Evolutionary conservation across 2,113 vertebrate species (phyloP).

Genomic region (Callocephalon fimbriatum): DNA sequence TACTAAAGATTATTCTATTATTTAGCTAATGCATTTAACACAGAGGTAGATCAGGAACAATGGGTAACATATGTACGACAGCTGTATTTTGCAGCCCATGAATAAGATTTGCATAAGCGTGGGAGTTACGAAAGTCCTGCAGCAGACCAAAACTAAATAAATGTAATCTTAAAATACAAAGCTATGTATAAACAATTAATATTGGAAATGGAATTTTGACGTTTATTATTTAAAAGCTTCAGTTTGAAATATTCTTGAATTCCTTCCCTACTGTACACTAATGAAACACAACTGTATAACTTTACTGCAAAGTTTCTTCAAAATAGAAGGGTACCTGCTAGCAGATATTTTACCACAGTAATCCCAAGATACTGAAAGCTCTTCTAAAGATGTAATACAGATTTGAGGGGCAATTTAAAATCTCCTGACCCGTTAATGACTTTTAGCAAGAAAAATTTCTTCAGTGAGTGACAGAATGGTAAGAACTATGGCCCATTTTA

Average conservation of each 20-base stretch:
- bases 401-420: conserved; percentile 49
- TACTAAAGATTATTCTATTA: not conserved
- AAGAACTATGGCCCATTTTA: conserved; percentile 51
- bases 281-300: not conserved
- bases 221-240: conserved; percentile 27
- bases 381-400: conserved; percentile 20
- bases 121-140: not conserved
- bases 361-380: conserved; percentile 17
- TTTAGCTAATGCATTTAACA: conserved; percentile 26
- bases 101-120: conserved; percentile 46
- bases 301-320: not conserved
- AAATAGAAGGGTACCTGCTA: not conserved
- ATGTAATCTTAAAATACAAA: conserved; percentile 24
- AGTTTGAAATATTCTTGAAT: not conserved
- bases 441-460: conserved; percentile 47
- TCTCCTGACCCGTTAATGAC: conserved; percentile 61
- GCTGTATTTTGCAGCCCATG: conserved; percentile 23
- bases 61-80: not conserved
- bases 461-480: conserved; percentile 51
- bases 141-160: conserved; percentile 34
- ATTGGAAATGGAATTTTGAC: conserved; percentile 22
- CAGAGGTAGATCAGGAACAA: conserved; percentile 25
- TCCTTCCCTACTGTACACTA: not conserved
- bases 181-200: not conserved
- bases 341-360: not conserved